phyloP scores from a whole-genome alignment of 2,888 invertebrate genomes.

The Unio delphinus region DNA sequence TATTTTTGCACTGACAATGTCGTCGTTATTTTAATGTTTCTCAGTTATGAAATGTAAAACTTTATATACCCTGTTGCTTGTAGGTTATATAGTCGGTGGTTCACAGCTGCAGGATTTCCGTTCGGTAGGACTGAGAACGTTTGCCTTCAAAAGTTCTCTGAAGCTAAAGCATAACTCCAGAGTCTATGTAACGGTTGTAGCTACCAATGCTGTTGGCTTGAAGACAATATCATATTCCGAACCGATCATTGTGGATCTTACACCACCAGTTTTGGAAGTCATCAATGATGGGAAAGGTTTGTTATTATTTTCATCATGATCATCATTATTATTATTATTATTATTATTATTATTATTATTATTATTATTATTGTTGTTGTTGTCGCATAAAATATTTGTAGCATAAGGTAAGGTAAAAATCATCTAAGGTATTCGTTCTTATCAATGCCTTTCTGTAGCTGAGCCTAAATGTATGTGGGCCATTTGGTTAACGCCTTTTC shows the following conservation, averaged over 20 bases:
- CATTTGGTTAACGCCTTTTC: too few relatives aligned
- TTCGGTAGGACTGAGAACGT: slow-evolving; percentile 38
- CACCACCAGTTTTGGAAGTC: slow-evolving; percentile 35
- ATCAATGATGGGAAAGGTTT: slow-evolving; percentile 35
- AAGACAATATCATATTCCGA: slow-evolving; percentile 36
- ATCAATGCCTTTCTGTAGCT: too few relatives aligned
- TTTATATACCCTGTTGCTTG: not conserved
- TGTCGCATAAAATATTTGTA: too few relatives aligned
- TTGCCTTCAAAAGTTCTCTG: slow-evolving; percentile 34
- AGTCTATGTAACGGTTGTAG: slow-evolving; percentile 48
- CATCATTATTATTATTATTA: too few relatives aligned
- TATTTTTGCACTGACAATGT: too few relatives aligned
- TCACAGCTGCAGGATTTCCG: slow-evolving; percentile 34
- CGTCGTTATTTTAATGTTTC: too few relatives aligned
- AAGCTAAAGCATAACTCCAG: slow-evolving; percentile 37
- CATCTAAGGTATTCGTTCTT: too few relatives aligned
- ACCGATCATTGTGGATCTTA: slow-evolving; percentile 44
- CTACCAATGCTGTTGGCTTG: slow-evolving; percentile 47
- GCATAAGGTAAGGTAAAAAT: too few relatives aligned
- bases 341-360: too few relatives aligned
- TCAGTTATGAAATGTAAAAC: too few relatives aligned
- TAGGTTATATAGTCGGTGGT: slow-evolving; percentile 44
- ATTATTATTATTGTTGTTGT: not conserved
- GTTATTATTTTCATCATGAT: too few relatives aligned
- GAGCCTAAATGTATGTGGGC: too few relatives aligned